These are phyloP conservation scores for Caenorhabditis elegans DNA, from an alignment of 1,140 invertebrate genomes.

Conservation along the genomic window WBcel235 BX284605.5:15532001-15532500, in stretches of 20 bases:
- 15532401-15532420: slow-evolving; percentile 74
- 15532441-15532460: slow-evolving; percentile 84
- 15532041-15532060: slow-evolving; percentile 79
- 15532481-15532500: neutral
- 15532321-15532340: slow-evolving; percentile 59
- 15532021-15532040: slow-evolving; percentile 80
- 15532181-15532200: too few relatives aligned
- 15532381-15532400: slow-evolving; percentile 82
- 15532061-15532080: slow-evolving; percentile 94
- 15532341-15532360: slow-evolving; percentile 71
- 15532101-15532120: slow-evolving; percentile 76
- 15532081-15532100: slow-evolving; percentile 84
- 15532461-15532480: slow-evolving; percentile 79
- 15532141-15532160: too few relatives aligned
- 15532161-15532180: too few relatives aligned
- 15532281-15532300: slow-evolving; percentile 64
- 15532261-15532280: too few relatives aligned
- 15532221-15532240: too few relatives aligned
- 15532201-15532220: too few relatives aligned
- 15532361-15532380: slow-evolving; percentile 91
- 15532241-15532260: neutral
- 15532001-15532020: slow-evolving; percentile 82
- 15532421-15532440: slow-evolving; percentile 82
- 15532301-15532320: slow-evolving; percentile 58
- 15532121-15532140: neutral